Evolutionary conservation across 1,140 invertebrate genomes (phyloP), one percentile per base, ranked within the genome.

Genomic region (Bombus picipes): DNA sequence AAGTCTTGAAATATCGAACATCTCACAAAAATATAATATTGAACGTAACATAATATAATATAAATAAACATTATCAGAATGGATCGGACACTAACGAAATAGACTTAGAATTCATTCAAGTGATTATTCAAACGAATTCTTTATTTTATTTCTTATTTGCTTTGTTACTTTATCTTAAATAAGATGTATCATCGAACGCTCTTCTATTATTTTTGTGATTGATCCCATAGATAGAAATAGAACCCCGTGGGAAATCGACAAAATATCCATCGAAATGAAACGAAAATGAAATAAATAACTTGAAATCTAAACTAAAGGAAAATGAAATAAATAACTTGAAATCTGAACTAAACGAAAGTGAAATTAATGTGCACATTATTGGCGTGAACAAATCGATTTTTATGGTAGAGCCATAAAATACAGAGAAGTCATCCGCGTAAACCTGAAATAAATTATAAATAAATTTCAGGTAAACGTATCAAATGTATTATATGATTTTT

Each of bases 1-100:
- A 28, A 83, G 75, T 78, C 68, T 57, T 72, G 62, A 88, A 65
- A 53, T 13, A 9, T 73, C 13, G 25, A 66, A 57, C 41, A 25
- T 66, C 41, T 53, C 8, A 47, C 15, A 32, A 37, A n/a, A 28
- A 47, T 62, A 53, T 53, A 18, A 53, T 22, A 8, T 53, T 53
- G 18, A 8, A 47, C 15, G 47, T 47, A 47, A 47, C 47, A 53
- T 53, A 6, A 18, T 53, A 53, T 53, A 22, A 53, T 53, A 53
- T 53, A 53, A 22, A 53, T 22, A 53, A 53, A 53, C 5, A 53
- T 53, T 53, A 22, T 62, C 3, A n/a, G 0, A n/a, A 62, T 13
- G 12, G 28, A 13, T n/a, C 28, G 59, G 47, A 22, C 6, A 53
- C 22, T 53, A 22, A 22, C 18, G 47, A 53, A 53, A 53, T 22